These are phyloP conservation scores for Cataglyphis cursor DNA, from an alignment of 2,888 invertebrate genomes.

Conservation along the genomic window DNA sequence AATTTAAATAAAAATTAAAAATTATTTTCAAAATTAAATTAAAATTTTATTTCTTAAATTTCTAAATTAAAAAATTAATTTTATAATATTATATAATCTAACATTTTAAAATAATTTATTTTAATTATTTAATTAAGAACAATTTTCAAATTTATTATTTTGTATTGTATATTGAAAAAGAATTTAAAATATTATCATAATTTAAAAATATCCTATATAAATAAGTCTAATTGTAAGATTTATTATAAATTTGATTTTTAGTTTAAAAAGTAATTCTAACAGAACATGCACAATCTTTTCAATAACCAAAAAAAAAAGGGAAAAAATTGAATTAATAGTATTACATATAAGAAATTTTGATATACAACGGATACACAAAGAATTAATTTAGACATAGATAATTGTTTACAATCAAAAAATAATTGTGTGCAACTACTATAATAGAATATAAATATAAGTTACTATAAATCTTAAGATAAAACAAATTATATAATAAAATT, in stretches of 20 bases:
- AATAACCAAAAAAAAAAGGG: not conserved
- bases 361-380: not conserved
- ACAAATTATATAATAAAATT: not conserved
- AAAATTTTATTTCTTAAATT: not conserved
- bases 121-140: not conserved
- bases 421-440: constrained; percentile 14
- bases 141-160: not conserved
- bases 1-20: not conserved
- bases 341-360: not conserved
- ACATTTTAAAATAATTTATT: not conserved
- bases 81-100: not conserved
- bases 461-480: not conserved
- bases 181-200: not conserved
- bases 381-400: not conserved
- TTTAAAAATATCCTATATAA: not conserved
- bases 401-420: constrained; percentile 1
- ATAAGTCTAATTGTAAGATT: not conserved
- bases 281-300: not conserved
- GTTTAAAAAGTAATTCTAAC: constrained; percentile 15
- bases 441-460: constrained; percentile 5
- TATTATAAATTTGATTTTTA: constrained; percentile 5
- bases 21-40: not conserved
- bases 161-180: not conserved
- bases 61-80: constrained; percentile 6
- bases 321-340: not conserved